Conservation (phyloP, 1,140 invertebrate genomes). For the Pseudomyrmex sp. region DNA sequence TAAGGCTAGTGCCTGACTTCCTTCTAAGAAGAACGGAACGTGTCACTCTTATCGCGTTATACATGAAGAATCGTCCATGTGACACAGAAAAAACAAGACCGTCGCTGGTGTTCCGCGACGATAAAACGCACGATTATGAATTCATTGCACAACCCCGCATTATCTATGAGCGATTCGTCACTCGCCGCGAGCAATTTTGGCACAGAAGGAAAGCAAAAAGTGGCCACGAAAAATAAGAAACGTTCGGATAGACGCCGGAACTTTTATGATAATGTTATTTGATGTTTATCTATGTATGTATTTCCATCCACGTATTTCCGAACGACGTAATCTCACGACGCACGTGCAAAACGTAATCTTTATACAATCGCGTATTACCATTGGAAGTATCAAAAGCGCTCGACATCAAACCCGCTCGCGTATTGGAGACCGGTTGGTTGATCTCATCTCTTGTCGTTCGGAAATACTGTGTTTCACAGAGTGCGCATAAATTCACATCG, state of each 20-base stretch:
- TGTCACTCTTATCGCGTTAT: conserved; percentile 25
- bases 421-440: conserved; percentile 1
- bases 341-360: not conserved
- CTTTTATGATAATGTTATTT: conserved; percentile 3
- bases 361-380: not conserved
- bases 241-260: not conserved
- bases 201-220: not conserved
- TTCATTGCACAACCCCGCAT: conserved; percentile 23
- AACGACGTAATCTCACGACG: not conserved
- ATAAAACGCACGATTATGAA: conserved; percentile 51
- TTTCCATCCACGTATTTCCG: not conserved
- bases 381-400: not conserved
- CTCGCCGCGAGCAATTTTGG: conserved; percentile 16
- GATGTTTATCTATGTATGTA: not conserved
- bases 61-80: conserved; percentile 31
- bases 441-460: not conserved
- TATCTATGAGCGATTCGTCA: conserved; percentile 30
- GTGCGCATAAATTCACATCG: conserved; percentile 25
- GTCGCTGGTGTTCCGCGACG: not conserved
- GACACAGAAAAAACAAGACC: conserved; percentile 10
- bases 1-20: not conserved
- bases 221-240: not conserved
- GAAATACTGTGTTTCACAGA: conserved; percentile 26
- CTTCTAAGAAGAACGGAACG: not conserved
- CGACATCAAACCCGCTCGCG: not conserved